phyloP scores from a whole-genome alignment of 2,797 vertebrate genomes.

The Oryzias dopingdopingensis region DNA sequence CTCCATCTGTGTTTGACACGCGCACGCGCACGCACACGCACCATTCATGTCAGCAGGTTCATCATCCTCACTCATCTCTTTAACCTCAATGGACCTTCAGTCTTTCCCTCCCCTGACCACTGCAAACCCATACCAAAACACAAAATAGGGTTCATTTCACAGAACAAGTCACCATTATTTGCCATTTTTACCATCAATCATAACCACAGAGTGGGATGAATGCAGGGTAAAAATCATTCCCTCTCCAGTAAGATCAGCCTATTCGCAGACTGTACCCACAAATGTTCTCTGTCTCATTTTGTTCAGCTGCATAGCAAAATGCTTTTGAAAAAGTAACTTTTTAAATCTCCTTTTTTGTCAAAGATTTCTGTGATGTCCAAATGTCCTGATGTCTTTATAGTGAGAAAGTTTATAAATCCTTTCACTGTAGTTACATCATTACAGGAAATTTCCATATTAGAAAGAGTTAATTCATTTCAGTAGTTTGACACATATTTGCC shows the following conservation, averaged over 20 bases:
- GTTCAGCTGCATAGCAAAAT: too few relatives aligned
- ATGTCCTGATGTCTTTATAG: too few relatives aligned
- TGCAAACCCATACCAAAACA: constrained; percentile 14
- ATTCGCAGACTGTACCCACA: constrained; percentile 16
- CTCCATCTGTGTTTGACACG: constrained; percentile 6
- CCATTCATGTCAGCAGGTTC: constrained; percentile 33
- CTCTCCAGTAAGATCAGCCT: constrained; percentile 57
- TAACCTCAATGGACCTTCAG: constrained; percentile 29
- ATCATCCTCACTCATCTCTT: constrained; percentile 35
- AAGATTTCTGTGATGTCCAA: too few relatives aligned
- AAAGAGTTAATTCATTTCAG: too few relatives aligned
- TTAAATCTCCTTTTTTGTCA: too few relatives aligned
- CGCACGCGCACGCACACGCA: background rate
- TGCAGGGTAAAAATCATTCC: constrained; percentile 54
- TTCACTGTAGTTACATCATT: too few relatives aligned
- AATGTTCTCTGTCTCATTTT: constrained; percentile 3
- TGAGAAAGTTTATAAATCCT: too few relatives aligned
- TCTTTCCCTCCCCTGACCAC: constrained; percentile 7
- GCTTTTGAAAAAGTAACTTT: too few relatives aligned
- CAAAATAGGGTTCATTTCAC: constrained; percentile 69
- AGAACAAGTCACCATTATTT: constrained; percentile 73
- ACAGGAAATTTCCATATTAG: too few relatives aligned
- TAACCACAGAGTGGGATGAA: constrained; percentile 65
- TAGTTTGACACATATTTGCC: too few relatives aligned
- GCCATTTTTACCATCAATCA: constrained; percentile 60